Evolutionary conservation across 2,888 invertebrate species (phyloP), one percentile per base, ranked within the genome.

Genomic region (Hecatera dysodea): DNA sequence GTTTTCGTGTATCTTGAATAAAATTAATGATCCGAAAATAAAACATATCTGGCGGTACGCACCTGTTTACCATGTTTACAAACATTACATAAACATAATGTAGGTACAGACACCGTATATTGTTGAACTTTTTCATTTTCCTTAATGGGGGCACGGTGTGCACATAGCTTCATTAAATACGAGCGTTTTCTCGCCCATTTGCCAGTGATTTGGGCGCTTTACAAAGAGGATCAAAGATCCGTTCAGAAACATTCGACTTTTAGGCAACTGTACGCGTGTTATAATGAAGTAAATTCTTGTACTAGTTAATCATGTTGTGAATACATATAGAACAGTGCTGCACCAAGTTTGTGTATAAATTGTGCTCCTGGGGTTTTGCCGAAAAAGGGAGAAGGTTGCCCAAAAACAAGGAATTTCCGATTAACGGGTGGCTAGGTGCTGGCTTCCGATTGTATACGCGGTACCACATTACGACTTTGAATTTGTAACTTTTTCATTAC

Each of bases 261-360:
- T 78, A 42, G 62, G 67, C 64, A 57, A 27, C 64, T 68, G 61
- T 66, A 36, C 55, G 42, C 52, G 44, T 82, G 84, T 85, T 75
- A 83, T 88, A 87, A 88, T 86, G 78, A 88, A 89, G 82, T 82
- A 84, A 72, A 27, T 48, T 60, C 24, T 27, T 53, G 39, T 29
- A n/a, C 4, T 83, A 81, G 84, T 86, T 83, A 55, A 53, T 63
- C 64, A 64, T 70, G 80, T 19, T 19, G 19, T 19, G 19, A 44
- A 39, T 39, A 39, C 7, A 83, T 86, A 77, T 70, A 72, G 72
- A 75, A 73, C 55, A 50, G 39, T 67, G 66, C 46, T 63, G 67
- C 66, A 75, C 65, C 72, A 87, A 89, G 83, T 88, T 89, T 78
- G 79, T 81, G 84, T 87, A 88, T 88, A 88, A 89, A 90, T 89